These are phyloP conservation scores for Drosophila yakuba DNA, from an alignment of 1,140 invertebrate species.

Conservation along the genomic window DNA sequence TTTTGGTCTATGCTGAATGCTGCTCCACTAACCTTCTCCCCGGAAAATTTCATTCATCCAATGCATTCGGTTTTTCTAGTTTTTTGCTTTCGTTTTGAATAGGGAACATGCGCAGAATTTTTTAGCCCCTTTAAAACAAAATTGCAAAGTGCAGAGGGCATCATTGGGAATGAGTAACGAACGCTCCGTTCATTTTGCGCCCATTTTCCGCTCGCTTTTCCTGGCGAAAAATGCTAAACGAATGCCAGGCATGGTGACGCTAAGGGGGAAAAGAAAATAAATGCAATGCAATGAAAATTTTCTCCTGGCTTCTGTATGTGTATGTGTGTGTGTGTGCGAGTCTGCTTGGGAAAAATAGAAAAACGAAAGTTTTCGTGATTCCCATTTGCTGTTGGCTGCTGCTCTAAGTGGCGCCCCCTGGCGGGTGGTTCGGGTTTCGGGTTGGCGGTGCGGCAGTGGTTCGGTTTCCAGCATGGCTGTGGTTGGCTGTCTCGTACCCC, in stretches of 20 bases:
- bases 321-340: not conserved
- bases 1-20: slow-evolving; percentile 37
- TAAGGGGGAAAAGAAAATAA: slow-evolving; percentile 50
- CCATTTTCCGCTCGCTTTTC: slow-evolving; percentile 1
- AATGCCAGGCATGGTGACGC: slow-evolving; percentile 17
- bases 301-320: slow-evolving; percentile 9
- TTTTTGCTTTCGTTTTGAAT: slow-evolving; percentile 45
- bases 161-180: not conserved
- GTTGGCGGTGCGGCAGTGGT: slow-evolving; percentile 66
- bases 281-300: slow-evolving; percentile 77
- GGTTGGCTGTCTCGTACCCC: slow-evolving; percentile 69
- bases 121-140: slow-evolving; percentile 35
- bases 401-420: slow-evolving; percentile 72
- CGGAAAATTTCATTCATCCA: slow-evolving; percentile 45
- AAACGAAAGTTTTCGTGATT: slow-evolving; percentile 79
- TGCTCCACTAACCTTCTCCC: slow-evolving; percentile 52
- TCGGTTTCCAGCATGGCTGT: slow-evolving; percentile 73
- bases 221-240: slow-evolving; percentile 18
- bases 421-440: slow-evolving; percentile 51
- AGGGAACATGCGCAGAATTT: slow-evolving; percentile 83
- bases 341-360: slow-evolving; percentile 77
- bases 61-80: slow-evolving; percentile 64
- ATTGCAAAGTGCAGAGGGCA: slow-evolving; percentile 55
- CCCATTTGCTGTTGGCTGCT: slow-evolving; percentile 75
- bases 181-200: not conserved